A percentile compares a stretch with the other conserved stretches of the same genome.
Evolutionary conservation across 2,888 invertebrate genomes (phyloP).

Genomic region (Tineola bisselliella): DNA sequence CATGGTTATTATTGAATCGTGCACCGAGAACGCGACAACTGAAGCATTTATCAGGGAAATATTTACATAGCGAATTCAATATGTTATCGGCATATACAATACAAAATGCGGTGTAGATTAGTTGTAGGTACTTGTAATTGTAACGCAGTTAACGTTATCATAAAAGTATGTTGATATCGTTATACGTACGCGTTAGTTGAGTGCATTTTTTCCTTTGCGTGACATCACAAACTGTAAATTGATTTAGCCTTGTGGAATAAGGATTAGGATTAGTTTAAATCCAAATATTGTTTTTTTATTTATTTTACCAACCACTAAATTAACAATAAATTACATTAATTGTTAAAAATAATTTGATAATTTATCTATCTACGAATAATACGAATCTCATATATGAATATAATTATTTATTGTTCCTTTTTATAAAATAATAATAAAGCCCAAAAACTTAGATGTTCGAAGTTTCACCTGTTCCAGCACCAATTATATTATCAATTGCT

Average conservation of each 20-base stretch:
- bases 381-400: too few species aligned
- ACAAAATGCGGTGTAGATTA: neutral
- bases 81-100: neutral
- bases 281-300: too few species aligned
- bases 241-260: neutral
- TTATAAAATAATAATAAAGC: neutral
- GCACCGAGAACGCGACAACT: conserved; percentile 62
- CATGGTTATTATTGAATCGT: conserved; percentile 66
- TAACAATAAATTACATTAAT: too few species aligned
- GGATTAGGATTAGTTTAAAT: neutral
- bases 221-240: neutral
- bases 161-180: neutral
- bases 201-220: neutral
- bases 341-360: too few species aligned
- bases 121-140: neutral
- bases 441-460: neutral
- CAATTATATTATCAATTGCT: neutral
- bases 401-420: too few species aligned
- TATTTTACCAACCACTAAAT: too few species aligned
- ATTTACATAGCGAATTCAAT: conserved; percentile 27
- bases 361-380: too few species aligned
- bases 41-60: conserved; percentile 59
- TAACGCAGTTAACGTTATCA: neutral
- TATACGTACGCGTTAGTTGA: neutral
- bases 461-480: neutral